phyloP scores from a whole-genome alignment of 2,797 vertebrate genomes.

The Poecilia wingei region DNA sequence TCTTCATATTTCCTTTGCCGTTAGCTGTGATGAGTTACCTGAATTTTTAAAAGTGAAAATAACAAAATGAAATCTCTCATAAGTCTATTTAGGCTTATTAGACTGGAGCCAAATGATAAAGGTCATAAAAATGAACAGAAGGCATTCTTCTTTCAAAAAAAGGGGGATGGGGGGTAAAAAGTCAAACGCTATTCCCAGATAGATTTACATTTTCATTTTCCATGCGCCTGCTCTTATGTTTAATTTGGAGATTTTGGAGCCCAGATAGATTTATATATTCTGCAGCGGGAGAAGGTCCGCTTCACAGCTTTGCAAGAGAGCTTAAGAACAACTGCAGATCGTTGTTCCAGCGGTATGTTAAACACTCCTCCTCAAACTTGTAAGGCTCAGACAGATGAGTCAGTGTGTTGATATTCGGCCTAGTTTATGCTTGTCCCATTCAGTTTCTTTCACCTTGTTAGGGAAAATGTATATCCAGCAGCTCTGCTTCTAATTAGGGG shows the following conservation, averaged over 20 bases:
- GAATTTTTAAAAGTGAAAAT: constrained; percentile 58
- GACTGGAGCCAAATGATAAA: constrained; percentile 67
- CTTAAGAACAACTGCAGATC: constrained; percentile 68
- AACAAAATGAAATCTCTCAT: constrained; percentile 52
- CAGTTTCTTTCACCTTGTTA: constrained; percentile 79
- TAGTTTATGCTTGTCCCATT: constrained; percentile 76
- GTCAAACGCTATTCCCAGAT: constrained; percentile 51
- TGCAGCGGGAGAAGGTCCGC: constrained; percentile 52
- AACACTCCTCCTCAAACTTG: constrained; percentile 73
- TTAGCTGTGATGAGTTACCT: constrained; percentile 65
- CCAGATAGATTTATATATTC: constrained; percentile 78
- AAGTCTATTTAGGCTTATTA: constrained; percentile 77
- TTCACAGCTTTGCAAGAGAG: constrained; percentile 70
- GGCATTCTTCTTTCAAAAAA: constrained; percentile 48
- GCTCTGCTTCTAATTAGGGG: constrained; percentile 82
- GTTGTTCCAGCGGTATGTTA: constrained; percentile 71
- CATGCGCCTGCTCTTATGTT: constrained; percentile 72
- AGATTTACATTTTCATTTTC: constrained; percentile 83
- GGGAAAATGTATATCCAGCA: constrained; percentile 74
- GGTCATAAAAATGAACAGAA: constrained; percentile 72
- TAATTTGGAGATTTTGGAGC: constrained; percentile 79
- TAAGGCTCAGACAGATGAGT: constrained; percentile 65
- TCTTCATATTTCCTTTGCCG: constrained; percentile 30
- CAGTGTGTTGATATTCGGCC: constrained; percentile 72
- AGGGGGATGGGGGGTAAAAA: constrained; percentile 32